phyloP scores from a whole-genome alignment of 2,888 invertebrate species.

The Agapostemon virescens region DNA sequence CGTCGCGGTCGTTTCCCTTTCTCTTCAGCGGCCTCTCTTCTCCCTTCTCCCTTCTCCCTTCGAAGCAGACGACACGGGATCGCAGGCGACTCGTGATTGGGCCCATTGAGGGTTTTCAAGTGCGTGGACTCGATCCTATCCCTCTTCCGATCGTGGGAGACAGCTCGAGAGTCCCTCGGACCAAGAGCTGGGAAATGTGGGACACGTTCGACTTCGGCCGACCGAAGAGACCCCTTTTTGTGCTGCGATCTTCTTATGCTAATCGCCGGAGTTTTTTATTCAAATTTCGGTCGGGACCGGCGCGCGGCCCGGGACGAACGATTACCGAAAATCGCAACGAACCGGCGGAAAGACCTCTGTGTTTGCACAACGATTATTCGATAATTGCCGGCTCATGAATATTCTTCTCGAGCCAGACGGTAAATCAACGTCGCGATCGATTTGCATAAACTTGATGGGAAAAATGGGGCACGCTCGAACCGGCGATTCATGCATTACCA shows the following conservation, averaged over 20 bases:
- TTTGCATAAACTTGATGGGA: not conserved
- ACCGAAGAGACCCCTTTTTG: not conserved
- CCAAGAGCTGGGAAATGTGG: conserved; percentile 6
- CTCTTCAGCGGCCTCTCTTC: conserved; percentile 48
- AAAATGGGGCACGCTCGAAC: conserved; percentile 8
- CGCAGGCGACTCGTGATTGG: conserved; percentile 73
- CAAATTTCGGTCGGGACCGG: not conserved
- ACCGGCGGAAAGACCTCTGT: not conserved
- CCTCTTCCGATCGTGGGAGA: conserved; percentile 71
- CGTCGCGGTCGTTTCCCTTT: conserved; percentile 45
- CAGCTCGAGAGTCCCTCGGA: conserved; percentile 57
- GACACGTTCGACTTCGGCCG: not conserved
- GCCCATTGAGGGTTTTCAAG: conserved; percentile 75
- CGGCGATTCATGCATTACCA: conserved; percentile 19
- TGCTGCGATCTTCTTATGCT: not conserved
- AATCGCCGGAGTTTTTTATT: not conserved
- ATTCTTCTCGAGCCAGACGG: conserved; percentile 17
- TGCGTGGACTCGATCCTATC: conserved; percentile 65
- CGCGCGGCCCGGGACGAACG: not conserved
- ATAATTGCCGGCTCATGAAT: conserved; percentile 18
- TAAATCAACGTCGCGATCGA: conserved; percentile 19
- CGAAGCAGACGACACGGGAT: conserved; percentile 70
- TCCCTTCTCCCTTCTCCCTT: too few relatives aligned
- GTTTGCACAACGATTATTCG: conserved; percentile 16
- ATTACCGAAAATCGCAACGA: conserved; percentile 1